Evolutionary conservation across 2,797 vertebrate genomes (phyloP), one percentile per base, ranked within the genome.

Genomic region (Echeneis naucrates): DNA sequence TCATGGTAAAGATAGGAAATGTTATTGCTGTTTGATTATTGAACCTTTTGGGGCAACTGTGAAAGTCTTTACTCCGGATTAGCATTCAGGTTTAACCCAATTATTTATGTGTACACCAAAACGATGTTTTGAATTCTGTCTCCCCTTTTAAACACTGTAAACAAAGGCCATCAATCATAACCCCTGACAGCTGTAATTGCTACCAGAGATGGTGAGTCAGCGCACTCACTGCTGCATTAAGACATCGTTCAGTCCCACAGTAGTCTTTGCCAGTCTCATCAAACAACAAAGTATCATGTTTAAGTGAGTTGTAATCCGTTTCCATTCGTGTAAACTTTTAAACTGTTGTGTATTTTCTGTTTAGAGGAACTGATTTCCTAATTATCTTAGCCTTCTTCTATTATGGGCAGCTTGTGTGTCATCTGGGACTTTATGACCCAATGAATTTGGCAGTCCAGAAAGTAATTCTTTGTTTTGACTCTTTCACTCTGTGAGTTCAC

Each of bases 131-230:
- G 85, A 94, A 93, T 93, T 90, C 85, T 87, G 90, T 87, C 92
- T 87, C 87, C 72, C 75, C 74, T 88, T 94, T 94, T 92, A 95
- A 95, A 93, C 92, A 94, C 66, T 88, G 93, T 94, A 94, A 95
- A 95, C 93, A 95, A 94, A 94, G 90, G 89, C 92, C 85, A 94
- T 95, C 91, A 87, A 94, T 95, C 94, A 94, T 94, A 93, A 94
- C 81, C 75, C 77, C 61, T 68, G 93, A 90, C 91, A 92, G 89
- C 86, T 78, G 32, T 94, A 95, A 95, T 94, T 90, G 86, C 90
- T 94, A 82, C 93, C 94, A 95, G 94, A 95, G 85, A 75, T 50
- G 63, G 66, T 48, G 33, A 78, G 72, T 65, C 67, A 44, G 75
- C 70, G 78, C 73, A 24, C 57, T 82, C 83, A 33, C 23, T 58